Evolutionary conservation across 2,113 vertebrate genomes (phyloP), one percentile per base, ranked within the genome.

Genomic region (Catharus fuscescens): DNA sequence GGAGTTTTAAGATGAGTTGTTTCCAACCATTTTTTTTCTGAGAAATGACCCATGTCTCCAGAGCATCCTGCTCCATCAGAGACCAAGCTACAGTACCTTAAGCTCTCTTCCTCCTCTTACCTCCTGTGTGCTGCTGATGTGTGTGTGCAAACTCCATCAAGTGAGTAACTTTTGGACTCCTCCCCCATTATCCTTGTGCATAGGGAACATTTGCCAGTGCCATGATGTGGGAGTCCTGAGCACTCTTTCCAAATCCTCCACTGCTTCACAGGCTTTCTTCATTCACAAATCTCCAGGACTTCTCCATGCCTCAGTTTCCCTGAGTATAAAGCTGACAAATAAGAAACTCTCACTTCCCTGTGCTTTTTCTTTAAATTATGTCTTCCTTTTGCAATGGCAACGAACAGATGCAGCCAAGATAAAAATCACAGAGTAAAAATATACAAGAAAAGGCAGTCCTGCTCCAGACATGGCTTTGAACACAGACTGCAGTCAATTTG

Each of bases 391-490:
- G 85, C 42, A 82, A 70, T 9, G 17, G 87, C 71, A 80, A 53
- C 17, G 34, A 95, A 76, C 59, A 88, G 83, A 56, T 0, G 0
- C n/a, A 70, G 62, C 29, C 62, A 59, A 96, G 87, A 95, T 65
- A 76, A 91, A 95, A 92, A 87, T 82, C 91, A 69, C 65, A 19
- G 61, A 61, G 73, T 89, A 61, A 81, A 95, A 93, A 87, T n/a
- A 87, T 23, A 81, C 60, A 85, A 80, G 48, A 66, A 83, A 78
- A 91, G 38, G 31, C 80, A 65, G 40, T 69, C 45, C 53, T 79
- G 36, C 74, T 91, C 84, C 93, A 95, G 84, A 91, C 65, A 47
- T 9, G 4, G 66, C 3, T 1, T 4, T 57, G 80, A 80, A 36
- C 2, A 5, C 13, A 74, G 79, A 59, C 82, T 79, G 53, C 31